Evolutionary conservation across 2,888 invertebrate species (phyloP).

Genomic region (Phaedon cochleariae): DNA sequence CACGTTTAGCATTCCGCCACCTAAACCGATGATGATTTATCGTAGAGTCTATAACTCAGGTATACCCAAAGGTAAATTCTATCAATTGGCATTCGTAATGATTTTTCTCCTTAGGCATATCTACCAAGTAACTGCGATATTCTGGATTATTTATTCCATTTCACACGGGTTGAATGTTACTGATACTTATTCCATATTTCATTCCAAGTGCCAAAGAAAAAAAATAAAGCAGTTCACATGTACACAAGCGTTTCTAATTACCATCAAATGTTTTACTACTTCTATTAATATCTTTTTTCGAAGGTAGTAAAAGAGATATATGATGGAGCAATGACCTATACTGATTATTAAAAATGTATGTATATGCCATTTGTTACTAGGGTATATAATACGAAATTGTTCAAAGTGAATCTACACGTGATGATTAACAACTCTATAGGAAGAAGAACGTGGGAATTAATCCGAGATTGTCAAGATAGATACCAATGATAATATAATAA

Average conservation of each 20-base stretch:
- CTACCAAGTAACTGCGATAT: no score
- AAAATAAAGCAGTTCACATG: conserved; percentile 16
- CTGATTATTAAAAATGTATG: conserved; percentile 12
- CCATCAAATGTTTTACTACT: conserved; percentile 28
- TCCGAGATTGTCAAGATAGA: no score
- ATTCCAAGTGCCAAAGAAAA: conserved; percentile 17
- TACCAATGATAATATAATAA: no score
- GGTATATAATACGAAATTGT: neutral
- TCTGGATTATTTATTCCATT: no score
- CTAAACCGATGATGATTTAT: no score
- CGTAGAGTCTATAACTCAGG: no score
- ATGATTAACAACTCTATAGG: neutral
- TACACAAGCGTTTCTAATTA: conserved; percentile 32
- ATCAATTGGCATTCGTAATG: no score
- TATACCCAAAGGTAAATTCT: no score
- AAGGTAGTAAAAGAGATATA: conserved; percentile 24
- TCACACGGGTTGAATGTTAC: no score
- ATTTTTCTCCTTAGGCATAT: no score
- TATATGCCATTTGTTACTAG: neutral
- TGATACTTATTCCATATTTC: neutral
- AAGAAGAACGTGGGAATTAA: no score
- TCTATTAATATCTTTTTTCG: conserved; percentile 26
- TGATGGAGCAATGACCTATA: conserved; percentile 22
- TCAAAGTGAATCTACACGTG: neutral
- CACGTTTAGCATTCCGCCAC: no score